These are phyloP conservation scores for Caracal caracal DNA, from an alignment of 2,113 vertebrate genomes.

Conservation along the genomic window DNA sequence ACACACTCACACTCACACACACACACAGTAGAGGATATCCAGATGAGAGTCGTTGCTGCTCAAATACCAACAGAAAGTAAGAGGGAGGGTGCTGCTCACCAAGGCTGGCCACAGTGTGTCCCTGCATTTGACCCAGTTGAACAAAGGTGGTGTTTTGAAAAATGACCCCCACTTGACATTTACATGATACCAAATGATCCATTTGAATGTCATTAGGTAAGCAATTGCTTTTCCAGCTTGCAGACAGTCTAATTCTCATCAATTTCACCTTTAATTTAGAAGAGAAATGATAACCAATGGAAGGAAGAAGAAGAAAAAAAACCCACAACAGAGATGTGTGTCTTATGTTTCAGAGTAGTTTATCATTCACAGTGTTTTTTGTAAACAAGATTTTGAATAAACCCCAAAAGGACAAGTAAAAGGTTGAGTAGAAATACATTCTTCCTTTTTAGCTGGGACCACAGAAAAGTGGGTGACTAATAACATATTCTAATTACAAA, in stretches of 20 bases:
- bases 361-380: background rate
- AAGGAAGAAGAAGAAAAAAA: background rate
- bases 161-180: slow-evolving; percentile 14
- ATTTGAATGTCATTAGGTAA: slow-evolving; percentile 57
- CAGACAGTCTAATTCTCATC: slow-evolving; percentile 53
- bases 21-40: background rate
- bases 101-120: background rate
- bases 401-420: background rate
- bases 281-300: slow-evolving; percentile 50
- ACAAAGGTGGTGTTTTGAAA: slow-evolving; percentile 53
- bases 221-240: slow-evolving; percentile 35
- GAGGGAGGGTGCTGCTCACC: background rate
- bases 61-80: background rate
- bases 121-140: background rate
- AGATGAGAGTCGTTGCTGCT: background rate
- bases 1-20: background rate
- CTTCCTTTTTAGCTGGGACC: slow-evolving; percentile 11
- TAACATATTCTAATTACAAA: slow-evolving; percentile 50
- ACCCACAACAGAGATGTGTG: background rate
- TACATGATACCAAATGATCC: slow-evolving; percentile 45
- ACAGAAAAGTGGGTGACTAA: background rate
- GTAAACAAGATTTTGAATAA: background rate
- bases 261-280: slow-evolving; percentile 66
- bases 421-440: background rate
- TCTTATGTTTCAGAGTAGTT: background rate